Conservation (phyloP, 2,888 invertebrate genomes). For the Bellardia pandia region DNA sequence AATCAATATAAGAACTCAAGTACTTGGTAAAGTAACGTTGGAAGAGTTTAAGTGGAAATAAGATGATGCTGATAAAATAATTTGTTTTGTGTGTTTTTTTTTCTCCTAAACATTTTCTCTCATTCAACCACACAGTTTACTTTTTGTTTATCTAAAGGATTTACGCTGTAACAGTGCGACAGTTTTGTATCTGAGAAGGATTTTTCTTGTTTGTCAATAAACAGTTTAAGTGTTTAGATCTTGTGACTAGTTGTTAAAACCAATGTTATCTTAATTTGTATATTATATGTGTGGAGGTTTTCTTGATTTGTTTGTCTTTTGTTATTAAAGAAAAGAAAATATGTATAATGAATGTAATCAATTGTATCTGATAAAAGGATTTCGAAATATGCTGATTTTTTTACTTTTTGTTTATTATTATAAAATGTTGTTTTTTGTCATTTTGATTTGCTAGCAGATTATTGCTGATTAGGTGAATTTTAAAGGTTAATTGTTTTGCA, state of each 20-base stretch:
- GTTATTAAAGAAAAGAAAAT: constrained; percentile 8
- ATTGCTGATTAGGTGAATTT: background rate
- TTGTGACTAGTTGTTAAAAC: constrained; percentile 58
- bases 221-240: constrained; percentile 63
- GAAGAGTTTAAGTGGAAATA: constrained; percentile 66
- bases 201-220: constrained; percentile 66
- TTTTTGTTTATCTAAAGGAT: constrained; percentile 61
- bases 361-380: background rate
- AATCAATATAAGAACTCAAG: constrained; percentile 64
- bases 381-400: background rate
- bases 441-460: background rate
- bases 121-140: constrained; percentile 18
- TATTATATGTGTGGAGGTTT: constrained; percentile 32
- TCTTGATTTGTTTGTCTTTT: constrained; percentile 9
- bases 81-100: constrained; percentile 37
- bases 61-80: constrained; percentile 60
- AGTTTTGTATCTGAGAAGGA: constrained; percentile 26
- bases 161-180: constrained; percentile 12
- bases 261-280: constrained; percentile 55
- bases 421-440: background rate
- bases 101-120: background rate
- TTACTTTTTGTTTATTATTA: background rate
- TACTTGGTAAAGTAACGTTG: constrained; percentile 41
- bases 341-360: background rate
- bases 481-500: background rate